Base-by-base conservation (phyloP, 2,888 invertebrate species). In the Pterobdella sp. region DNA sequence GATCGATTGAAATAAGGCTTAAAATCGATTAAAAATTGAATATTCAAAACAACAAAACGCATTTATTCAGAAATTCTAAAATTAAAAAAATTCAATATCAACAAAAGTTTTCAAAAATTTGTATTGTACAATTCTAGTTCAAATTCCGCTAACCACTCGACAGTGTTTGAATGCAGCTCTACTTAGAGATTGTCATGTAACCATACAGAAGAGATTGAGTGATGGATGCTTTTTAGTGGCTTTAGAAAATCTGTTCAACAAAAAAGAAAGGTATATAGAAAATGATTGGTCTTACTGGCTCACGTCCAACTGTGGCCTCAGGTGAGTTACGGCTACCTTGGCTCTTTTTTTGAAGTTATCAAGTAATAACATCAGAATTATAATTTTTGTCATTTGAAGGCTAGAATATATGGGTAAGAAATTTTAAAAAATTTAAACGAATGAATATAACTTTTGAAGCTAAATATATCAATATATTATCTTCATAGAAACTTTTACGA, bases 401-500 rank as follows among this genome's bases (percentile, higher is more conserved):
- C n/a, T n/a, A n/a, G n/a, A n/a, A n/a, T n/a, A n/a, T n/a, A n/a
- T n/a, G n/a, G n/a, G n/a, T n/a, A n/a, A n/a, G n/a, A n/a, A n/a
- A n/a, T n/a, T n/a, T n/a, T n/a, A n/a, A n/a, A n/a, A n/a, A n/a
- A n/a, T n/a, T n/a, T n/a, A n/a, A n/a, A n/a, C n/a, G n/a, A n/a
- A n/a, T n/a, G n/a, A n/a, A n/a, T n/a, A n/a, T n/a, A n/a, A n/a
- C n/a, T n/a, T n/a, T n/a, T n/a, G n/a, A n/a, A n/a, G n/a, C n/a
- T n/a, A n/a, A n/a, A n/a, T n/a, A n/a, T n/a, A n/a, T n/a, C n/a
- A n/a, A n/a, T n/a, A n/a, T n/a, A n/a, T n/a, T n/a, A n/a, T n/a
- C n/a, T n/a, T n/a, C n/a, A n/a, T n/a, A 65, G 65, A 65, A 65
- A 65, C 65, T 65, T 65, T 35, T 65, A 65, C 32, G 35, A 65